Conservation (phyloP, 2,888 invertebrate genomes). For the Therioaphis trifolii region DNA sequence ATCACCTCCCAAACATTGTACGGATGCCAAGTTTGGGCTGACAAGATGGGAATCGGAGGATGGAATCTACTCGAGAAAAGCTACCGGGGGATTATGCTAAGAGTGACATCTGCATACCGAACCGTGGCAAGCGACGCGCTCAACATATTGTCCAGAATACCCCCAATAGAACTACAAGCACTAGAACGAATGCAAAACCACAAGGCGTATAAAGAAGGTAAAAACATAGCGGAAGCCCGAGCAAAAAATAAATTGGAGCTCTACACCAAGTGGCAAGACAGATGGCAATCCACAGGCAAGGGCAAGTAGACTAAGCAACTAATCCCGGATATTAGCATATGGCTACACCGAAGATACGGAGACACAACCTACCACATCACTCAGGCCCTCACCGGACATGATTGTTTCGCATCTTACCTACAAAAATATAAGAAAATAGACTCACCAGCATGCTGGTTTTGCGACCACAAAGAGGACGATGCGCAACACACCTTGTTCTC, state of each 20-base stretch:
- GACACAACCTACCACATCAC: constrained; percentile 65
- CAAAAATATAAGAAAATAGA: constrained; percentile 51
- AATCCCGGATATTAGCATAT: constrained; percentile 62
- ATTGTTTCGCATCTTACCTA: constrained; percentile 62
- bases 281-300: constrained; percentile 63
- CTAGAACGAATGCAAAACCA: background rate
- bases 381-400: constrained; percentile 64
- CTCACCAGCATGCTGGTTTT: constrained; percentile 44
- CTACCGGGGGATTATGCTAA: background rate
- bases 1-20: constrained; percentile 6
- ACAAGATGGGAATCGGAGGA: constrained; percentile 1
- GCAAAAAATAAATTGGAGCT: constrained; percentile 2
- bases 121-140: constrained; percentile 1
- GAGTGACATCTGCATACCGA: background rate
- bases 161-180: constrained; percentile 6
- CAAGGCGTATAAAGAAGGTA: background rate
- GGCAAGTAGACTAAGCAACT: constrained; percentile 65
- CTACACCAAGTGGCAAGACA: constrained; percentile 63
- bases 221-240: background rate
- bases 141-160: background rate
- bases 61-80: background rate
- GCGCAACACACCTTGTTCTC: background rate
- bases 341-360: constrained; percentile 64
- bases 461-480: background rate
- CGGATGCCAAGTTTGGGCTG: constrained; percentile 25